Percentiles rank a stretch among this genome's conserved stretches.
These are phyloP conservation scores for Ephestia elutella DNA, from an alignment of 1,140 invertebrate species.

Conservation along the genomic window DNA sequence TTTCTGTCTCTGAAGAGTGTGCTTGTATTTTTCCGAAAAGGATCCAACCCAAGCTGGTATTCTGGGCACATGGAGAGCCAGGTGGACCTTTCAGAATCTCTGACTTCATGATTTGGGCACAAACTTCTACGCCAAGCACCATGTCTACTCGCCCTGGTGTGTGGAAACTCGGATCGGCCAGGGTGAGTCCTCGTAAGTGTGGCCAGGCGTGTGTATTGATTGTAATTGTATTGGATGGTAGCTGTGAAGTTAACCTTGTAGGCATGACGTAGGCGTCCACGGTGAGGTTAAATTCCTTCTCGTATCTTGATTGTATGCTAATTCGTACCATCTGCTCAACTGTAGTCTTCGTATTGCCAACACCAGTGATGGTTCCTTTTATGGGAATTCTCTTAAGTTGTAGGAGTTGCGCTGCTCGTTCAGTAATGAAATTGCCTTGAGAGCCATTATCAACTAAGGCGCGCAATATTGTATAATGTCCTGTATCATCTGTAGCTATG, in stretches of 20 bases:
- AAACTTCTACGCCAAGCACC: slow-evolving; percentile 30
- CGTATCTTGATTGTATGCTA: slow-evolving; percentile 21
- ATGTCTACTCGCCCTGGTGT: slow-evolving; percentile 31
- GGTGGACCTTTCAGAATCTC: slow-evolving; percentile 28
- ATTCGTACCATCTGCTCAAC: slow-evolving; percentile 22
- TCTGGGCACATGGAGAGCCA: slow-evolving; percentile 30
- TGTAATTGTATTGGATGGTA: slow-evolving; percentile 21
- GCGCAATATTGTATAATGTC: slow-evolving; percentile 14
- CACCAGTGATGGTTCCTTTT: slow-evolving; percentile 15
- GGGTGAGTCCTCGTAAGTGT: slow-evolving; percentile 22
- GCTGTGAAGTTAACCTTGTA: slow-evolving; percentile 26
- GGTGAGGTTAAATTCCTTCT: slow-evolving; percentile 16
- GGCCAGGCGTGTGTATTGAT: slow-evolving; percentile 22
- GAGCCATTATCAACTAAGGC: slow-evolving; percentile 28
- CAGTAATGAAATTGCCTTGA: slow-evolving; percentile 25
- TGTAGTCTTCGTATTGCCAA: slow-evolving; percentile 1
- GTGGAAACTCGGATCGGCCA: slow-evolving; percentile 31
- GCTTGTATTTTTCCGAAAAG: slow-evolving; percentile 26
- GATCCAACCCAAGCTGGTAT: slow-evolving; percentile 42
- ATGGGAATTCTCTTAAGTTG: slow-evolving; percentile 16
- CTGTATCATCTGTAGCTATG: slow-evolving; percentile 11
- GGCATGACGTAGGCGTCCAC: slow-evolving; percentile 25
- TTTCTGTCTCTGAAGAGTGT: background rate
- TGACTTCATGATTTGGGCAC: slow-evolving; percentile 27
- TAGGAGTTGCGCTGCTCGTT: slow-evolving; percentile 23